Evolutionary conservation across 2,113 vertebrate genomes (phyloP).

Genomic region (Chascanopsetta lugubris): DNA sequence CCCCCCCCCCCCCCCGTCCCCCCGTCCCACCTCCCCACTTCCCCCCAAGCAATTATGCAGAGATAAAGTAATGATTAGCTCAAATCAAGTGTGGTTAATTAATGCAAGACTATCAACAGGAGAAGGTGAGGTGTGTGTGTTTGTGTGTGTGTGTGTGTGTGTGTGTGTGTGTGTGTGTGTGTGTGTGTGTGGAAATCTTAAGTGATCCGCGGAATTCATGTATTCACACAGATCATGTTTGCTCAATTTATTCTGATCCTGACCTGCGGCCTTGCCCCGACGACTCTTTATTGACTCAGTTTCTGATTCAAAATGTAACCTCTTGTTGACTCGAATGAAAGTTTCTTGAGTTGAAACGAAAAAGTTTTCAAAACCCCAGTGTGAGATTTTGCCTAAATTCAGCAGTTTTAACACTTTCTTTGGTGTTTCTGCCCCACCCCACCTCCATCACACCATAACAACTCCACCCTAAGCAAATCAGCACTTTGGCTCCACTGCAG

Average conservation of each 20-base stretch:
- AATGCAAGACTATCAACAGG: background rate
- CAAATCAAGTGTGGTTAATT: background rate
- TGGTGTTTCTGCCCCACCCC: background rate
- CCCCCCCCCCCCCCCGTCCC: too few relatives aligned
- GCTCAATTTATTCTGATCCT: slow-evolving; percentile 7
- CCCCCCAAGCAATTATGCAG: slow-evolving; percentile 10
- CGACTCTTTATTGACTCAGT: background rate
- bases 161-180: too few relatives aligned
- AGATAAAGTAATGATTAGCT: slow-evolving; percentile 2
- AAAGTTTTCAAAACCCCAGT: background rate
- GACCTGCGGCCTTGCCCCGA: slow-evolving; percentile 1
- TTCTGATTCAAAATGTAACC: background rate
- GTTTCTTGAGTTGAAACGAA: background rate
- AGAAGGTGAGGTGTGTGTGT: background rate
- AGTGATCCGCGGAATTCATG: background rate
- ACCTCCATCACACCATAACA: background rate
- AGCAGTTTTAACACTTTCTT: slow-evolving; percentile 1
- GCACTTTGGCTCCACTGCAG: background rate
- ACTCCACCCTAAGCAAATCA: background rate
- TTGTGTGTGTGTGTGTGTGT: too few relatives aligned
- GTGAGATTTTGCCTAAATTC: slow-evolving; percentile 8
- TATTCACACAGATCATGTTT: background rate
- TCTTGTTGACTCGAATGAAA: slow-evolving; percentile 4
- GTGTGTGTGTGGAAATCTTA: background rate
- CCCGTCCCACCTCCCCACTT: too few relatives aligned